Conservation (phyloP, 2,888 invertebrate species). For the Drosophila paucipuncta region DNA sequence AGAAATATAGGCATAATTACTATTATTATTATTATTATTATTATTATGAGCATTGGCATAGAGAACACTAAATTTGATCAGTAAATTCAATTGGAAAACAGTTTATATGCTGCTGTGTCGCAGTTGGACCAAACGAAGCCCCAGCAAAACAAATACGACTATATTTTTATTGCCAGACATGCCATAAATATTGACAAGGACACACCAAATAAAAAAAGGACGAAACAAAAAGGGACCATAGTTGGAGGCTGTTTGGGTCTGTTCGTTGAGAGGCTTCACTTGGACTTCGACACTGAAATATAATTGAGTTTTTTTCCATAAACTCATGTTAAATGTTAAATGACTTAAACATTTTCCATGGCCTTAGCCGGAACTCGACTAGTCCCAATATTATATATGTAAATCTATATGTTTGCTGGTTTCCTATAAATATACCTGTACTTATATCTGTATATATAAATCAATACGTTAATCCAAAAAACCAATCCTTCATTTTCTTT, state of each 20-base stretch:
- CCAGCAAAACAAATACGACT: not conserved
- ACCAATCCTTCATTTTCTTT: not conserved
- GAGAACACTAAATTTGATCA: constrained; percentile 20
- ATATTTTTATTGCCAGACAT: constrained; percentile 15
- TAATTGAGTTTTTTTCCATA: constrained; percentile 8
- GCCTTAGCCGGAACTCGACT: not conserved
- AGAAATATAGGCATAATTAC: not conserved
- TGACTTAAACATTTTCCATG: not conserved
- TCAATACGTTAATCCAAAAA: not conserved
- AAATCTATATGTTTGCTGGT: not conserved
- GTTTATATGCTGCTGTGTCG: constrained; percentile 24
- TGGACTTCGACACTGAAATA: constrained; percentile 13
- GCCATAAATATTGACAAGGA: constrained; percentile 30
- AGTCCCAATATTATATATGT: not conserved
- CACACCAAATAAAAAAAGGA: not conserved
- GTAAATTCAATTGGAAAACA: constrained; percentile 21
- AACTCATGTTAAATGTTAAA: not conserved
- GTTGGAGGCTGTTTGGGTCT: constrained; percentile 9
- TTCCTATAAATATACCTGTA: not conserved
- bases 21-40: constrained; percentile 15
- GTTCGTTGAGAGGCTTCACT: constrained; percentile 31
- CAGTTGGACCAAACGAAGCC: constrained; percentile 15
- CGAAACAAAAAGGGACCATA: constrained; percentile 6
- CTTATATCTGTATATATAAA: not conserved
- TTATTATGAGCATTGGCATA: constrained; percentile 10